Conservation (phyloP, 2,797 vertebrate genomes). For the Lepidocolaptes lacrymiger region DNA sequence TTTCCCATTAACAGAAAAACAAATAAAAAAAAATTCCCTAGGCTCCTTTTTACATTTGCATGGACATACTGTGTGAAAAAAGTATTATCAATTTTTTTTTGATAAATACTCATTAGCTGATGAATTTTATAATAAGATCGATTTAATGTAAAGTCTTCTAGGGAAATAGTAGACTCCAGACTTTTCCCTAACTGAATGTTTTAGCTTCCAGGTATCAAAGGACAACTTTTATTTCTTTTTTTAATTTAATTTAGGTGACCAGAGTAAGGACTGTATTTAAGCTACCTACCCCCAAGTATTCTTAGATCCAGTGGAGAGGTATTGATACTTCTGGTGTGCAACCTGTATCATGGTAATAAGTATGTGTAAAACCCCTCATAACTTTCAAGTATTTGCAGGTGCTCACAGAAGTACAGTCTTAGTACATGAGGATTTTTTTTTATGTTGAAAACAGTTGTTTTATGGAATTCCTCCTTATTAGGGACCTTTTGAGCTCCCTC, state of each 20-base stretch:
- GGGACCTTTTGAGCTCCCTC: rapidly evolving
- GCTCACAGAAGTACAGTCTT: neutral
- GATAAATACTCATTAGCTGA: neutral
- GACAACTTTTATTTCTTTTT: neutral
- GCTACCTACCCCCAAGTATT: neutral
- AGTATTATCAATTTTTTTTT: neutral
- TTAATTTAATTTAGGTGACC: neutral
- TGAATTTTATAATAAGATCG: neutral
- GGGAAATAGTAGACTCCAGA: neutral
- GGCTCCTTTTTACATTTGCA: neutral
- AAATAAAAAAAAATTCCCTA: neutral
- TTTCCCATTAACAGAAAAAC: neutral
- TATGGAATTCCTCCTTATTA: neutral
- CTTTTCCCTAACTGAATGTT: neutral
- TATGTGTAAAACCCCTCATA: neutral
- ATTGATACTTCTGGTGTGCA: neutral
- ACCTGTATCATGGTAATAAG: neutral
- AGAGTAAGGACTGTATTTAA: neutral
- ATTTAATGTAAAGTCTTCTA: neutral
- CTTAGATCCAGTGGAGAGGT: neutral
- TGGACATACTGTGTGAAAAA: neutral
- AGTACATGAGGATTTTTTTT: neutral
- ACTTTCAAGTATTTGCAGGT: neutral
- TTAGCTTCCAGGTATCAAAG: neutral
- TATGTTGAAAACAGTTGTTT: neutral